Conservation (phyloP, 2,888 invertebrate species). For the Germaria angustata region DNA sequence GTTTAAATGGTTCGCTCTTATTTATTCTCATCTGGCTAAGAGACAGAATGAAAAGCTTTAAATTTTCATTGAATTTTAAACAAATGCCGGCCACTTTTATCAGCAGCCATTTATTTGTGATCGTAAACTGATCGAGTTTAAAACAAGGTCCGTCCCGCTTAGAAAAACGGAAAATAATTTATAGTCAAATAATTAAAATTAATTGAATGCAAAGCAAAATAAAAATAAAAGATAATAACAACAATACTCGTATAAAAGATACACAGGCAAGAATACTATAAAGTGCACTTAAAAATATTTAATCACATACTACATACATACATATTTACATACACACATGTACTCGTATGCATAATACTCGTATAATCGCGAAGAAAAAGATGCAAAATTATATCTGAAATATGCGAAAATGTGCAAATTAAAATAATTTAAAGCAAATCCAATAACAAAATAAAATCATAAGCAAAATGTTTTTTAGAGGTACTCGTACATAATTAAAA, state of each 20-base stretch:
- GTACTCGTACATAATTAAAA: background rate
- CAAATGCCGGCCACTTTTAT: constrained; percentile 62
- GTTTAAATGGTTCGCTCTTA: constrained; percentile 11
- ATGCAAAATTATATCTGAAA: background rate
- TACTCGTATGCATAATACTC: no score
- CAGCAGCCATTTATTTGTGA: constrained; percentile 54
- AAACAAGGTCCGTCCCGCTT: constrained; percentile 29
- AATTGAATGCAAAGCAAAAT: constrained; percentile 22
- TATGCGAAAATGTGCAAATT: constrained; percentile 39
- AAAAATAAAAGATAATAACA: constrained; percentile 11
- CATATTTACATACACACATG: no score
- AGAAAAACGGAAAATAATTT: constrained; percentile 6
- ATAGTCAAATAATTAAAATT: constrained; percentile 14
- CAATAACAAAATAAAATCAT: background rate
- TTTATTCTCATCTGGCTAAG: constrained; percentile 17
- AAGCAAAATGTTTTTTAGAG: background rate
- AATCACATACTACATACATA: no score
- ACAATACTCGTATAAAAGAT: constrained; percentile 4
- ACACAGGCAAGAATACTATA: constrained; percentile 19
- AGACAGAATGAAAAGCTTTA: constrained; percentile 58
- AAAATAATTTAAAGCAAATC: constrained; percentile 3
- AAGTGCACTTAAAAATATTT: constrained; percentile 2
- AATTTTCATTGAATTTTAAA: constrained; percentile 53
- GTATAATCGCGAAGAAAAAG: no score
- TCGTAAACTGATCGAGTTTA: constrained; percentile 60